phyloP scores from a whole-genome alignment of 1,140 invertebrate species.

The Musca domestica region DNA sequence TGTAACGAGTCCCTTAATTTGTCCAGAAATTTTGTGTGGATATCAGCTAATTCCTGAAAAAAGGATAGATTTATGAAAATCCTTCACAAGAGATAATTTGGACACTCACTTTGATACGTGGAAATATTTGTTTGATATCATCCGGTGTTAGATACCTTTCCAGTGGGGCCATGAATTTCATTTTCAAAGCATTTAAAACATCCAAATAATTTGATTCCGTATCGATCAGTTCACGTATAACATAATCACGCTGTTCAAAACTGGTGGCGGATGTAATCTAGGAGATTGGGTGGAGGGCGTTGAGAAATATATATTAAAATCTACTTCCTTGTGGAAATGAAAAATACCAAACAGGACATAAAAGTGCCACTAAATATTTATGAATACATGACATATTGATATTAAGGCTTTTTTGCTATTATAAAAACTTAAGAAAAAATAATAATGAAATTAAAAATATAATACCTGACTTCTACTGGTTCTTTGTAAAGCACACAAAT shows the following conservation, averaged over 20 bases:
- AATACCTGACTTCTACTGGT: conserved; percentile 53
- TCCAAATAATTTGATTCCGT: conserved; percentile 97
- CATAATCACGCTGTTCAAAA: conserved; percentile 89
- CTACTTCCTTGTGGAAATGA: background rate
- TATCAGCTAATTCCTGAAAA: conserved; percentile 75
- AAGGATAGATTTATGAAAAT: background rate
- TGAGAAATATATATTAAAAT: background rate
- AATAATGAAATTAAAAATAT: conserved; percentile 18
- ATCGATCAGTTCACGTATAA: conserved; percentile 92
- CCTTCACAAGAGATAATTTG: background rate
- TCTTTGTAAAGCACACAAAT: conserved; percentile 53
- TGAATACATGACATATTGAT: conserved; percentile 15
- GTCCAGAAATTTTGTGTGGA: conserved; percentile 79
- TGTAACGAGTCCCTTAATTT: conserved; percentile 73
- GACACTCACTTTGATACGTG: conserved; percentile 75
- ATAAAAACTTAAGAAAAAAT: conserved; percentile 5
- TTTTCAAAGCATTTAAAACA: conserved; percentile 83
- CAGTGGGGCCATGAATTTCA: conserved; percentile 79
- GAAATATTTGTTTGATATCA: conserved; percentile 80
- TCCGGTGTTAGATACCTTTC: conserved; percentile 68
- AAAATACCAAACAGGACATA: background rate
- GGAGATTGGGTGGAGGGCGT: background rate
- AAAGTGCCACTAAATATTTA: conserved; percentile 2
- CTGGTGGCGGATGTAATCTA: conserved; percentile 62
- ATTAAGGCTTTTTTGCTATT: background rate